Conservation (phyloP, 2,113 vertebrate species). For the Suncus etruscus region DNA sequence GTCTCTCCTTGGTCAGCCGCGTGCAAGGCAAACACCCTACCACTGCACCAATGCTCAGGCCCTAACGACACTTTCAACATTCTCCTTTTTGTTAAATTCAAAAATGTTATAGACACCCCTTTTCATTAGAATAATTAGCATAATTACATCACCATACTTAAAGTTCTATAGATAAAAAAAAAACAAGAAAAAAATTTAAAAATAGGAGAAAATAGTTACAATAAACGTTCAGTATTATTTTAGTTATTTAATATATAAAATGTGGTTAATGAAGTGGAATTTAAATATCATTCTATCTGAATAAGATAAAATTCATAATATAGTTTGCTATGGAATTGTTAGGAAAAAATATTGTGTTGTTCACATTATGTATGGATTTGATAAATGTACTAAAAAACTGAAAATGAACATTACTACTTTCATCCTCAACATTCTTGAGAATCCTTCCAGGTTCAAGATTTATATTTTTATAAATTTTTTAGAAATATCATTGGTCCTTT, state of each 20-base stretch:
- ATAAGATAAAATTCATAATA: background rate
- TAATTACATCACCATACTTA: background rate
- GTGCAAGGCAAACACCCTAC: too few species aligned
- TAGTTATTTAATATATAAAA: background rate
- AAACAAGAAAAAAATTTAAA: background rate
- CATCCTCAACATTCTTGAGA: background rate
- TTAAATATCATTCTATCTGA: background rate
- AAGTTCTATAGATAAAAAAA: background rate
- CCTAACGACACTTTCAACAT: background rate
- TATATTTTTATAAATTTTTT: background rate
- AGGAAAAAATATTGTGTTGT: background rate
- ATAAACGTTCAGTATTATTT: background rate
- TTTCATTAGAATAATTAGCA: too few species aligned
- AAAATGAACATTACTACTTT: background rate
- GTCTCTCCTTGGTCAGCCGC: too few species aligned
- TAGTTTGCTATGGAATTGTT: too few species aligned
- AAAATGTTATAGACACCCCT: background rate
- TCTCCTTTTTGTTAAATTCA: background rate
- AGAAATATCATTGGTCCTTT: background rate
- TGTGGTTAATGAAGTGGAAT: background rate
- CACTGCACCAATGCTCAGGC: too few species aligned
- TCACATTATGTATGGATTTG: background rate
- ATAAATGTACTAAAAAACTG: background rate
- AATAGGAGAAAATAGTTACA: background rate
- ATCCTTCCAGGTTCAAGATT: background rate